Evolutionary conservation across 2,888 invertebrate genomes (phyloP), one percentile per base, ranked within the genome.

Genomic region (Trichogramma evanescens): DNA sequence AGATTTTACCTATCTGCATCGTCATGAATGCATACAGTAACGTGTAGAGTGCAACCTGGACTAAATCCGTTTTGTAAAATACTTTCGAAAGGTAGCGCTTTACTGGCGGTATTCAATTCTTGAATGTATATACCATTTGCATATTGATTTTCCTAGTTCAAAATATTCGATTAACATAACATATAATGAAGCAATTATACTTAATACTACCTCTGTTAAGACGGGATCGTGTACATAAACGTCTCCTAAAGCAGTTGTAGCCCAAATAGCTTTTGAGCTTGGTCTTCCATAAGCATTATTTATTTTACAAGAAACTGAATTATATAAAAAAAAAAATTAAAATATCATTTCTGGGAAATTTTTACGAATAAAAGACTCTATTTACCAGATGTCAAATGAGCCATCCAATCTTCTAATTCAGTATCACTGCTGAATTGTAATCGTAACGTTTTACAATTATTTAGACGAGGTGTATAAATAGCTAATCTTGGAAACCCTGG

Each of bases 391-490:
- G 89, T 86, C 68, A 93, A 82, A 73, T 91, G 87, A 63, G 87
- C 86, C 59, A 93, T 84, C 94, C 94, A 94, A 73, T 94, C 93
- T 78, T 93, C 93, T 79, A 92, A 84, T 78, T 92, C 90, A 64
- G 88, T 85, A 78, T 94, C 93, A 67, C 89, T 87, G 56, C 84
- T 81, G 74, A 93, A 93, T 72, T 91, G 89, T 61, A 94, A 79
- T 74, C 86, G 86, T 49, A 92, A 82, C 6, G 87, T 83, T 59
- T 80, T 80, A 41, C 77, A 80, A 60, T 79, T 77, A 39, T 71
- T 80, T 66, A 86, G 82, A 64, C 85, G 82, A 7, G 90, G 87
- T 1, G 88, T 85, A 71, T 90, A 87, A 65, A 94, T 80, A 13
- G 87, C 86, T 63, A 94, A 79, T 65, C 90, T 83, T 4, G 92